phyloP scores from a whole-genome alignment of 2,888 invertebrate species.

The Leuctra nigra region DNA sequence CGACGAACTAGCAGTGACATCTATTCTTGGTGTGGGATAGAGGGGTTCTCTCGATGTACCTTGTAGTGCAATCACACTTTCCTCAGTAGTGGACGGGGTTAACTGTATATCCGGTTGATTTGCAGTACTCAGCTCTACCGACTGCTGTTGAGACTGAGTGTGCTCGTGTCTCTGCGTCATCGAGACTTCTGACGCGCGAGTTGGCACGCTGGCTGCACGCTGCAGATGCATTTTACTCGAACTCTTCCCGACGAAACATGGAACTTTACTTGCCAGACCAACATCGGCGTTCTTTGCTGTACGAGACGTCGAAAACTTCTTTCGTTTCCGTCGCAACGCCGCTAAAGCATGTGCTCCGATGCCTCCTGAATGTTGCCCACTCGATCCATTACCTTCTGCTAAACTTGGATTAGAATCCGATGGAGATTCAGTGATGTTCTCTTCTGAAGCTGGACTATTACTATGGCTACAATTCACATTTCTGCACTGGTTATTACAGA shows the following conservation, averaged over 20 bases:
- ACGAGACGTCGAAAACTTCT: conserved; percentile 75
- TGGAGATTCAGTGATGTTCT: conserved; percentile 63
- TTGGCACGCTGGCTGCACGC: conserved; percentile 66
- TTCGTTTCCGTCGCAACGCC: conserved; percentile 69
- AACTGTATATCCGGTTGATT: conserved; percentile 31
- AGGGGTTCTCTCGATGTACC: conserved; percentile 8
- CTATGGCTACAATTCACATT: conserved; percentile 40
- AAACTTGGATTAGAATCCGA: conserved; percentile 65
- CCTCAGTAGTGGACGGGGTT: conserved; percentile 52
- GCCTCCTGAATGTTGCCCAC: conserved; percentile 30
- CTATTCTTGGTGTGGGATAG: conserved; percentile 2
- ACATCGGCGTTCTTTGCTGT: conserved; percentile 41
- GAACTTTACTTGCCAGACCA: not conserved
- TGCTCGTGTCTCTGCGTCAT: conserved; percentile 39
- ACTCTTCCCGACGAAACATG: not conserved
- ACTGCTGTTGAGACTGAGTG: conserved; percentile 56
- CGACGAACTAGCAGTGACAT: not conserved
- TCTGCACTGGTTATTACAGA: conserved; percentile 53
- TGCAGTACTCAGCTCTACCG: conserved; percentile 39
- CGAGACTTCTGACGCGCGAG: conserved; percentile 44
- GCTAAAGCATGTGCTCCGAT: conserved; percentile 52
- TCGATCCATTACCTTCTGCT: conserved; percentile 32
- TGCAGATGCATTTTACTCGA: conserved; percentile 47
- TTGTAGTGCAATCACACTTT: conserved; percentile 38
- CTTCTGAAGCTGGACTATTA: conserved; percentile 56